These are phyloP conservation scores for Chrysocyon brachyurus DNA, from an alignment of 2,797 vertebrate species.

Conservation along the genomic window DNA sequence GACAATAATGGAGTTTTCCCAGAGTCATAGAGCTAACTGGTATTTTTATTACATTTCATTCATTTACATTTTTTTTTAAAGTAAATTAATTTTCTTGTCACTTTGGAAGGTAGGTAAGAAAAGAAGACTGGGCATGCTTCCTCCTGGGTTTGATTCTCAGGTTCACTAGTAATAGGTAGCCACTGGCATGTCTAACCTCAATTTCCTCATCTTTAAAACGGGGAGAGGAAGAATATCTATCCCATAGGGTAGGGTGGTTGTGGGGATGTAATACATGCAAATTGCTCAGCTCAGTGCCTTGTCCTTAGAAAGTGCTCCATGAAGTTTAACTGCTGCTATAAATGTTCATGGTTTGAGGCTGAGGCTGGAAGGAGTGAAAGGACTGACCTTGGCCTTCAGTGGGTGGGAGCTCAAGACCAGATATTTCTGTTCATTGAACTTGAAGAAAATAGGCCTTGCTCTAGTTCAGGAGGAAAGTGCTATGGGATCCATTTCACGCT, in stretches of 20 bases:
- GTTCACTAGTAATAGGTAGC: background rate
- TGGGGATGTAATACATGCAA: background rate
- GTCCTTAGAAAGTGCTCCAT: background rate
- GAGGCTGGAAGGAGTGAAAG: background rate
- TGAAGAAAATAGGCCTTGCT: background rate
- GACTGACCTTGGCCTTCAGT: background rate
- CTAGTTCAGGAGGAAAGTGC: background rate
- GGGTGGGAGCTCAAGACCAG: background rate
- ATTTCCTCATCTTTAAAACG: background rate
- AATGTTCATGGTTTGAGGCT: background rate
- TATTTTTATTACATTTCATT: background rate
- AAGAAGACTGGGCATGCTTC: background rate
- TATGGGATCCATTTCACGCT: background rate
- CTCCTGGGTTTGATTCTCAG: background rate
- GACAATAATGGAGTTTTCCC: background rate
- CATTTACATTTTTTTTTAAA: background rate
- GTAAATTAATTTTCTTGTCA: background rate
- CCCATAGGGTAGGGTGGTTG: background rate
- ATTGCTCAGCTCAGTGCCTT: background rate
- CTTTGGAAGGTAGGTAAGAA: conserved; percentile 2
- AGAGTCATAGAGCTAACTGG: background rate
- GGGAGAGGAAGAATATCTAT: background rate
- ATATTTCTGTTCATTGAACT: background rate
- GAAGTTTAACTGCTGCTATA: background rate
- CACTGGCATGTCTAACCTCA: background rate